Percentiles rank a stretch among this genome's conserved stretches.
Evolutionary conservation across 1,140 invertebrate species (phyloP).

Genomic region (Pygmarrhopalites habei): DNA sequence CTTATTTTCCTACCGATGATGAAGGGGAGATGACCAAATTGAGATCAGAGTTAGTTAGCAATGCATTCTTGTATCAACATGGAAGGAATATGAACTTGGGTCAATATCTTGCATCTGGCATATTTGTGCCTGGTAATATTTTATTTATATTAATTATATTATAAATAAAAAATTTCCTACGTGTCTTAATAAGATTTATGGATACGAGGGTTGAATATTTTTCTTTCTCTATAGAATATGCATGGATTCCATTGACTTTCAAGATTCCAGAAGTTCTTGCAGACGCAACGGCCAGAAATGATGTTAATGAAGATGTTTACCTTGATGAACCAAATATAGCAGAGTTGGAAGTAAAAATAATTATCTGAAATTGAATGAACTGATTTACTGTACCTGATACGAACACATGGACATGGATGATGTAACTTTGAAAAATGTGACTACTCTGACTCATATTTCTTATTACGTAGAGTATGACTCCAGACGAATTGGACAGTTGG

Average conservation of each 20-base stretch:
- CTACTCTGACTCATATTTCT: not conserved
- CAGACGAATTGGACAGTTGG: not conserved
- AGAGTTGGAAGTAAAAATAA: constrained; percentile 10
- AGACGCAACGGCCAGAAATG: not conserved
- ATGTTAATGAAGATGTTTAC: constrained; percentile 4
- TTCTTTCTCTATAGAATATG: too few species aligned
- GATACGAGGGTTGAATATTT: too few species aligned
- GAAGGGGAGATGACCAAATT: constrained; percentile 28
- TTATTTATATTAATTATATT: too few species aligned
- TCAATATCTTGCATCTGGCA: constrained; percentile 14
- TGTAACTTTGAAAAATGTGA: not conserved
- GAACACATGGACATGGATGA: too few species aligned
- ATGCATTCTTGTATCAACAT: constrained; percentile 17
- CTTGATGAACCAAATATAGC: not conserved
- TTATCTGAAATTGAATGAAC: not conserved
- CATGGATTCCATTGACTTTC: constrained; percentile 21
- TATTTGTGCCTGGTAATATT: constrained; percentile 34
- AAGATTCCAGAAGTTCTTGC: not conserved
- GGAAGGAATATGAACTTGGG: constrained; percentile 17
- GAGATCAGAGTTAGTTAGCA: constrained; percentile 24
- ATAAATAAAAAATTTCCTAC: too few species aligned
- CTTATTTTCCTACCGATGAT: constrained; percentile 3
- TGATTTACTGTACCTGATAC: too few species aligned
- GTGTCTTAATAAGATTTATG: too few species aligned
- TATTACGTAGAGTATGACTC: not conserved